Evolutionary conservation across 2,888 invertebrate genomes (phyloP).

Genomic region (Silvanus unidentatus): DNA sequence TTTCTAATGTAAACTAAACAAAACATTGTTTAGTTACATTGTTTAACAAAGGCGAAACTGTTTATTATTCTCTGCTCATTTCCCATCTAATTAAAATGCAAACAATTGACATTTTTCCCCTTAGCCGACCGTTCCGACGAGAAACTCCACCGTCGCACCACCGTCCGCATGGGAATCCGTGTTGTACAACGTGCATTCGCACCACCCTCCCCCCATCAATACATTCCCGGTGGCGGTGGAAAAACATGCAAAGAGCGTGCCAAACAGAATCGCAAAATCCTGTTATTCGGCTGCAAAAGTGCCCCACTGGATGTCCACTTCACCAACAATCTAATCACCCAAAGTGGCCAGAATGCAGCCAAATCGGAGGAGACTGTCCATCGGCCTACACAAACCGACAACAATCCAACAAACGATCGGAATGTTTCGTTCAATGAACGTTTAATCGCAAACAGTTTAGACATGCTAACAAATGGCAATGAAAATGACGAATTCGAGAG

Average conservation of each 20-base stretch:
- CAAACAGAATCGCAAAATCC: conserved; percentile 34
- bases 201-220: conserved; percentile 43
- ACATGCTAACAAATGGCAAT: conserved; percentile 6
- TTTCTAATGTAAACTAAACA: too few relatives aligned
- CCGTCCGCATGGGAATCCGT: conserved; percentile 79
- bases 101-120: too few relatives aligned
- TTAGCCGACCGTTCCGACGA: conserved; percentile 84
- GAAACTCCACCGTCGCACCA: conserved; percentile 70
- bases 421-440: conserved; percentile 30
- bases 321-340: conserved; percentile 7
- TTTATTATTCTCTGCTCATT: too few relatives aligned
- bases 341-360: conserved; percentile 8
- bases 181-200: conserved; percentile 63
- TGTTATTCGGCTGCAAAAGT: conserved; percentile 39
- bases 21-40: too few relatives aligned
- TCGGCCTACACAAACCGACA: neutral
- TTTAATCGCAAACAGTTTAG: conserved; percentile 29
- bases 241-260: conserved; percentile 28
- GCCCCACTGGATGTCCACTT: conserved; percentile 33
- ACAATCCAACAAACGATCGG: neutral
- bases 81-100: too few relatives aligned
- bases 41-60: too few relatives aligned
- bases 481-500: conserved; percentile 2
- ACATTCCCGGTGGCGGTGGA: conserved; percentile 34
- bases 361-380: conserved; percentile 14